Base-by-base conservation (phyloP, 2,797 vertebrate genomes). In the Epinephelus coioides region DNA sequence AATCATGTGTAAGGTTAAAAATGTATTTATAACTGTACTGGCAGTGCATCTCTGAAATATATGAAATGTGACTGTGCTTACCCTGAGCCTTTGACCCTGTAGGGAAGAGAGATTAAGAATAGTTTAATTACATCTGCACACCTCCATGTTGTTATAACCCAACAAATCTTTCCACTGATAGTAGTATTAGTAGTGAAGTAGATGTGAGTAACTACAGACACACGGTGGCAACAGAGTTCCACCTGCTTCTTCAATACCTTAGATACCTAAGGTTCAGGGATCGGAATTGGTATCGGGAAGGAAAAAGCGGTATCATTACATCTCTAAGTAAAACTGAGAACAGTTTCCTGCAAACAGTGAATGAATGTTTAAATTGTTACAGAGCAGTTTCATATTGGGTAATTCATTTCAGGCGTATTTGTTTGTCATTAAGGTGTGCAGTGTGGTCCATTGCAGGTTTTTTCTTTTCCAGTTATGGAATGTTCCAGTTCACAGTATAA, bases 51-150 rank as follows among this genome's bases (percentile, higher is more conserved):
- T 18, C 46, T 18, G 9, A 14, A 44, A 27, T 2, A 21, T 19
- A 12, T 34, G 8, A 57, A 73, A 57, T 56, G n/a, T 50, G 57
- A 55, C 3, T 9, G 8, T 1, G 21, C 86, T 89, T 71, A 88
- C 86, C 79, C 61, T 92, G 88, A 73, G 91, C 77, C 15, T 78
- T 71, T 18, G 69, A 73, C 2, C 61, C 91, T 93, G 81, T 6
- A 10, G 59, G 21, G 81, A 51, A 46, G 34, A 85, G 12, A 89
- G 9, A 63, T 5, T 13, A n/a, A 67, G 27, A 21, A 54, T 18
- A 47, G 9, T n/a, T 71, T 30, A 83, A 5, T 18, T 19, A 6
- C 19, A 19, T 53, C 6, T 63, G 1, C 34, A 27, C 18, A 13
- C 11, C 1, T 73, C 12, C 50, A 0, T 53, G 18, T 19, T 34